Evolutionary conservation across 2,888 invertebrate species (phyloP).

Genomic region (Synergus laeviventris): DNA sequence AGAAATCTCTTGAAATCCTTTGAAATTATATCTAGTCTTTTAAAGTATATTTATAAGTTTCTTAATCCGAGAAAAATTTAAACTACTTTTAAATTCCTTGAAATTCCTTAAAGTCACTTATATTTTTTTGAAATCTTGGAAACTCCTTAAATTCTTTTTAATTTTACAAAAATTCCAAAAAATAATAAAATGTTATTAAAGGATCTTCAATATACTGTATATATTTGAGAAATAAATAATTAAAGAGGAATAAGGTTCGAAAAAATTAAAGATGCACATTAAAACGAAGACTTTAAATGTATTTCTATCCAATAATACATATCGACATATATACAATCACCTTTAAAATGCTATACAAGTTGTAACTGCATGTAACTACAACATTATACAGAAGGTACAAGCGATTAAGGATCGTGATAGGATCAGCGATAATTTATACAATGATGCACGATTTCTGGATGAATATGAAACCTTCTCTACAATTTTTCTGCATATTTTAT

Average conservation of each 20-base stretch:
- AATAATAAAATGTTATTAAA: too few relatives aligned
- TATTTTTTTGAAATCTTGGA: too few relatives aligned
- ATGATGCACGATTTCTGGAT: conserved; percentile 15
- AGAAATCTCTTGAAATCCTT: too few relatives aligned
- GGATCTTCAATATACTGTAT: too few relatives aligned
- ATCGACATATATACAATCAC: conserved; percentile 75
- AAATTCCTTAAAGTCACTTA: too few relatives aligned
- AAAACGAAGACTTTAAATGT: conserved; percentile 61
- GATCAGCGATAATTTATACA: conserved; percentile 29
- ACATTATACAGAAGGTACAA: conserved; percentile 49
- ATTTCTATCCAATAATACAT: conserved; percentile 73
- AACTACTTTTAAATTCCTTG: too few relatives aligned
- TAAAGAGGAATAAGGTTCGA: not conserved
- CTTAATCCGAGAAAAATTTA: too few relatives aligned
- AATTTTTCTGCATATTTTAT: conserved; percentile 13
- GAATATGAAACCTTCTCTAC: not conserved
- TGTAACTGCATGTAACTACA: conserved; percentile 59
- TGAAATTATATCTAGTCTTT: too few relatives aligned
- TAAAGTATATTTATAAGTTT: too few relatives aligned
- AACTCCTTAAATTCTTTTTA: too few relatives aligned
- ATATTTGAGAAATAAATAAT: not conserved
- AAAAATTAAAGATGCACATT: conserved; percentile 42
- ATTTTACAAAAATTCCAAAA: too few relatives aligned
- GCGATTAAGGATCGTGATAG: conserved; percentile 23
- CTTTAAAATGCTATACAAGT: conserved; percentile 66